A percentile compares a stretch with the other conserved stretches of the same genome.
Evolutionary conservation across 2,113 vertebrate species (phyloP).

Genomic region (Mormyrus lacerda): DNA sequence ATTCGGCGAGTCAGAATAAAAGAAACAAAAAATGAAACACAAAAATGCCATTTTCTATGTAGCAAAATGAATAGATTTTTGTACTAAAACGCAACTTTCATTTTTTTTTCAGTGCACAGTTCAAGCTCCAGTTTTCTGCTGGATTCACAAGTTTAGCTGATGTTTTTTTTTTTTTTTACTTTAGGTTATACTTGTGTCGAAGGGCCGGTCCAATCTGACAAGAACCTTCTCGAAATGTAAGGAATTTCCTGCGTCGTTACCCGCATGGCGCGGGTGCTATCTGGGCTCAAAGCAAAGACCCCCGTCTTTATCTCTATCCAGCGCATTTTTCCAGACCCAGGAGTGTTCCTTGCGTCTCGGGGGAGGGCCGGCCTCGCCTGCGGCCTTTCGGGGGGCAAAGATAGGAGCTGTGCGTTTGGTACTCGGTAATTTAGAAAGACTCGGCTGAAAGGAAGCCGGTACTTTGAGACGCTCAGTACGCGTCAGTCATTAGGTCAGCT

Average conservation of each 20-base stretch:
- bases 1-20: neutral
- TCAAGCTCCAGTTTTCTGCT: neutral
- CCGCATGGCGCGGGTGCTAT: constrained; percentile 26
- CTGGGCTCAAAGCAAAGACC: constrained; percentile 34
- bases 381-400: neutral
- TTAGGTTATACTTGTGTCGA: neutral
- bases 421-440: constrained; percentile 16
- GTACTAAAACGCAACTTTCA: neutral
- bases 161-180: neutral
- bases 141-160: neutral
- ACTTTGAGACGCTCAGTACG: neutral
- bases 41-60: neutral
- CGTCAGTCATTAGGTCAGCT: neutral
- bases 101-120: neutral
- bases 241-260: constrained; percentile 35
- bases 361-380: constrained; percentile 2
- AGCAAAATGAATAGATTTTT: neutral
- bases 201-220: constrained; percentile 29
- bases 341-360: constrained; percentile 21
- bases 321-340: constrained; percentile 39
- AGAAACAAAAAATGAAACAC: neutral
- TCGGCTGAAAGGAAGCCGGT: neutral
- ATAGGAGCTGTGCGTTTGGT: constrained; percentile 20
- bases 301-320: constrained; percentile 32
- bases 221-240: constrained; percentile 25